Base-by-base conservation (phyloP, 2,797 vertebrate genomes). In the Intellagama lesueurii region DNA sequence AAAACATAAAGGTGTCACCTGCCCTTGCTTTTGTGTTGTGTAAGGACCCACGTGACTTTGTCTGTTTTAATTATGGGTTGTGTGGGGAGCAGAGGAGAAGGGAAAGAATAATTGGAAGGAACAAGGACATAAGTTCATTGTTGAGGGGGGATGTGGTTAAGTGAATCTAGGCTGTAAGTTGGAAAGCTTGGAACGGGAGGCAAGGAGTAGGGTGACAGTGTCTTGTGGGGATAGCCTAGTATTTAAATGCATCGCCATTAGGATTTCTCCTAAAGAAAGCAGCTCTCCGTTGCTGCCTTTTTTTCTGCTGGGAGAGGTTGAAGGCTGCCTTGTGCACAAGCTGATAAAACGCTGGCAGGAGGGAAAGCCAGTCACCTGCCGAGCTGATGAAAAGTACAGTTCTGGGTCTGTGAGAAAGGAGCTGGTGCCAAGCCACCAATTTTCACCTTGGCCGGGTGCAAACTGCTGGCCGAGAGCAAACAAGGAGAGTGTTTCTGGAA, bases 401-500 rank as follows among this genome's bases (percentile, higher is more conserved):
- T 76, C 30, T 72, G 52, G n/a, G 32, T 52, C 69, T 66, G 30
- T 79, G 77, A 32, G 40, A 60, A n/a, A 81, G 28, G 72, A 81
- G n/a, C 44, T 49, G 78, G 44, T 82, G 88, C 84, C 84, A 90
- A 89, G 56, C 70, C 70, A 86, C 84, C 88, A 69, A 77, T 90
- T 86, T 90, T 90, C 84, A 82, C 84, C 88, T 82, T 86, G 56
- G 3, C 60, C 35, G 70, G 70, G 56, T 76, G 47, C 60, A 86
- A 81, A 81, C 16, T n/a, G 16, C 35, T 7, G 8, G 79, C 49
- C 17, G 8, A 69, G 56, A 81, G 76, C 47, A 75, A 85, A 85
- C 11, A 40, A 40, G 78, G 76, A 77, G 76, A 82, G 52, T 66
- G 1, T 26, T 83, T 73, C 73, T 83, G 19, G 72, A 78, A 78